phyloP scores from a whole-genome alignment of 1,140 invertebrate genomes.

The Ridgeia piscesae region DNA sequence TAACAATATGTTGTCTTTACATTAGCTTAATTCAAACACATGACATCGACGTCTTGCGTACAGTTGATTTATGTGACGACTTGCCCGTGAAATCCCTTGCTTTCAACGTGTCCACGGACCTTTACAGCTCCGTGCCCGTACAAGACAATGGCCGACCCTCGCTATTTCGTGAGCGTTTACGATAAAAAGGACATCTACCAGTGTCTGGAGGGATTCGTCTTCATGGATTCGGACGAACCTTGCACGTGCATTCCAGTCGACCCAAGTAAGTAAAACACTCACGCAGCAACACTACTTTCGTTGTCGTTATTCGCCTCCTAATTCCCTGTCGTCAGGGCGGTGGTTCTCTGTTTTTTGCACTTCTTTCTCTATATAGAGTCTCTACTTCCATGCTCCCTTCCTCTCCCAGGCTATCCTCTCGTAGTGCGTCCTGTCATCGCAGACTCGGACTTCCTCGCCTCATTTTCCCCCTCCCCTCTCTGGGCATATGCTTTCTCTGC shows the following conservation, averaged over 20 bases:
- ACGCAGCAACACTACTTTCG: neutral
- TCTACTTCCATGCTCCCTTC: too few relatives aligned
- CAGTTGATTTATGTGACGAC: neutral
- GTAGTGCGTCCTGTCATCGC: too few relatives aligned
- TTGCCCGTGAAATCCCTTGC: neutral
- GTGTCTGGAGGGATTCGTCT: neutral
- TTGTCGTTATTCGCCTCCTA: too few relatives aligned
- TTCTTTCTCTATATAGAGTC: too few relatives aligned
- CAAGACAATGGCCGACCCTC: neutral
- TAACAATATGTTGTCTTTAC: neutral
- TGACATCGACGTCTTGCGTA: neutral
- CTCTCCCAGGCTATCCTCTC: too few relatives aligned
- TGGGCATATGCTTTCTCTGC: too few relatives aligned
- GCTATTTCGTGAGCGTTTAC: neutral
- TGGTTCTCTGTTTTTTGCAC: too few relatives aligned
- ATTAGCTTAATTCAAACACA: neutral
- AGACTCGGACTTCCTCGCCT: too few relatives aligned
- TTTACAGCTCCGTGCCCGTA: neutral
- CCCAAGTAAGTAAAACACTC: neutral
- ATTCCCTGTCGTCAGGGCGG: too few relatives aligned
- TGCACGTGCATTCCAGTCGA: neutral
- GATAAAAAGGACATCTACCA: neutral
- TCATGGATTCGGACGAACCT: neutral
- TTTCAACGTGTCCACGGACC: neutral
- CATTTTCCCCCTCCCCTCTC: too few relatives aligned